Evolutionary conservation across 1,140 invertebrate species (phyloP).

Genomic region (Pseudomyrmex sp.): DNA sequence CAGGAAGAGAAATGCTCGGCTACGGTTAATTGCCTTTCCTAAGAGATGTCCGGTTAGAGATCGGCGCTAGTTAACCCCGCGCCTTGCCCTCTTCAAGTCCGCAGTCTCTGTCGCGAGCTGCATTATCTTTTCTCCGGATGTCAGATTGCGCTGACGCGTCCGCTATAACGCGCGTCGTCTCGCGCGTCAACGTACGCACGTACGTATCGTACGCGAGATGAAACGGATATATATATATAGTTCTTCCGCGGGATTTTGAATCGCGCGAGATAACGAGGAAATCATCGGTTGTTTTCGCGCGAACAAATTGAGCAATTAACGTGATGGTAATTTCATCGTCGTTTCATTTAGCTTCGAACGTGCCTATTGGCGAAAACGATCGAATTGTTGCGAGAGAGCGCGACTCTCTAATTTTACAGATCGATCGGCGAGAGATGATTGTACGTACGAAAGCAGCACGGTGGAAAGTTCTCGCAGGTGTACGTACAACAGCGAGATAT

Average conservation of each 20-base stretch:
- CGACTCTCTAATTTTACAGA: slow-evolving; percentile 7
- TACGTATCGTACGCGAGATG: slow-evolving; percentile 23
- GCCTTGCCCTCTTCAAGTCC: no score
- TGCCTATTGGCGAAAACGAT: not conserved
- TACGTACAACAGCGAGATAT: no score
- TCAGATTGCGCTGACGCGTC: slow-evolving; percentile 63
- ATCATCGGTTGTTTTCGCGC: not conserved
- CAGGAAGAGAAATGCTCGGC: slow-evolving; percentile 46
- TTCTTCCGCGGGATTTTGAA: slow-evolving; percentile 27
- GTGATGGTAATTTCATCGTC: no score
- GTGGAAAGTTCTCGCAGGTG: not conserved
- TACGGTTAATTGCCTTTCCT: slow-evolving; percentile 77
- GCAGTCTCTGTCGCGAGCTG: no score
- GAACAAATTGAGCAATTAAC: not conserved
- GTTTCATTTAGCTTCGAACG: not conserved
- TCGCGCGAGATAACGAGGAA: slow-evolving; percentile 5
- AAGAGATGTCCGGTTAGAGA: slow-evolving; percentile 63
- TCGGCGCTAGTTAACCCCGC: slow-evolving; percentile 65
- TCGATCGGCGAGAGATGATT: not conserved
- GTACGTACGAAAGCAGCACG: not conserved
- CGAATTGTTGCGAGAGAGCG: not conserved
- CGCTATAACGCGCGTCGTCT: slow-evolving; percentile 42
- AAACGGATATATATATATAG: slow-evolving; percentile 34
- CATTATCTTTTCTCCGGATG: slow-evolving; percentile 4
- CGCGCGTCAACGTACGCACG: not conserved